Base-by-base conservation (phyloP, 23 tunicate species). In the Ascidia mentula region DNA sequence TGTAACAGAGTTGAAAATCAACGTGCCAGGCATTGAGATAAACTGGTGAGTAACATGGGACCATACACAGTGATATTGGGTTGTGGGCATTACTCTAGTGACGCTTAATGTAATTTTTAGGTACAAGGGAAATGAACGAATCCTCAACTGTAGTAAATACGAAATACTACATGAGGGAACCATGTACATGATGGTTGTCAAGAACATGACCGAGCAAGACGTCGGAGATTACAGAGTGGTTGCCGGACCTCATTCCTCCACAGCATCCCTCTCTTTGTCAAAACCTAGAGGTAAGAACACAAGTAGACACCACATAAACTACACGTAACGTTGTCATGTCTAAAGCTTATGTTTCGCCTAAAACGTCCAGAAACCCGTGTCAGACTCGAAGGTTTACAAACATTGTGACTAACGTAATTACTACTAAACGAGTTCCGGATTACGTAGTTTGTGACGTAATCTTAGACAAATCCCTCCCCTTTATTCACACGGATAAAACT, bases 21-120 rank as follows among this genome's bases (percentile, higher is more conserved):
- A 84, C 77, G 81, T 94, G 26, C 98, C 98, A 32, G 93, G 77
- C 46, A 84, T 88, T n/a, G 98, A 88, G 77, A 79, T 94, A 7
- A 94, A 94, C 76, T 94, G 98, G 98, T 94, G 76, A 53, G 82
- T 75, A 28, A 53, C 65, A 20, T 20, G 22, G 22, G 65, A 6
- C 65, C 1, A 3, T 37, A 59, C 20, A 32, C 20, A 40, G 9
- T 28, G 9, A 69, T 12, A 69, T 35, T 7, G 30, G 18, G 34
- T 4, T 31, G 4, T 20, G 13, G 8, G 38, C 6, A 28, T 1
- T 71, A 6, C 2, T 35, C 30, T 34, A 71, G 2, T 18, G 30
- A 6, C 18, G 60, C 2, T 35, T 26, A 12, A 42, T 53, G 24
- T 53, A 1, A 26, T 3, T 26, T 79, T 1, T 69, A 92, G 98